phyloP scores from a whole-genome alignment of 1,140 invertebrate species.

The Zaprionus inermis region DNA sequence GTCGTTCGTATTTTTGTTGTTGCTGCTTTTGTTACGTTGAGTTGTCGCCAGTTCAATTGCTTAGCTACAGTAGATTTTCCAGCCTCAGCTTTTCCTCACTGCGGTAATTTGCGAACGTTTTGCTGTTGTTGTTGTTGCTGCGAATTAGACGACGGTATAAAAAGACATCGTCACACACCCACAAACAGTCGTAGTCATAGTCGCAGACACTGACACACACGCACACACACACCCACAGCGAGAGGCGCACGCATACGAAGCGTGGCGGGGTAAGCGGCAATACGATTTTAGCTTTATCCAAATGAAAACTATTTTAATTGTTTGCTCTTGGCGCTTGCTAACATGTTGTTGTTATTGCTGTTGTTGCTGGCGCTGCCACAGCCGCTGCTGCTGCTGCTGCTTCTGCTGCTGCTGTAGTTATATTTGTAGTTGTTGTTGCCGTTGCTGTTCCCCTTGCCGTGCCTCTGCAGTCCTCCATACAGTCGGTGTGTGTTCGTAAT shows the following conservation, averaged over 20 bases:
- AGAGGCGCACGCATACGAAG: constrained; percentile 9
- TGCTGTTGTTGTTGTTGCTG: constrained; percentile 28
- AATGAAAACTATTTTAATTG: constrained; percentile 43
- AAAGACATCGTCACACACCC: constrained; percentile 40
- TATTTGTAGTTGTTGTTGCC: constrained; percentile 6
- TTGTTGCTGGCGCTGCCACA: neutral
- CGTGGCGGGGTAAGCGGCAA: constrained; percentile 8
- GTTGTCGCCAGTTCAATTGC: constrained; percentile 2
- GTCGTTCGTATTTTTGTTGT: neutral
- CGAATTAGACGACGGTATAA: constrained; percentile 52
- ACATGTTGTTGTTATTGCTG: constrained; percentile 26
- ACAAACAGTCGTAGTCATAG: neutral
- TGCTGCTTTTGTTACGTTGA: constrained; percentile 13
- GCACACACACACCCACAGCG: constrained; percentile 19
- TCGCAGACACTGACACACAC: constrained; percentile 9
- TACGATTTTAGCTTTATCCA: constrained; percentile 39
- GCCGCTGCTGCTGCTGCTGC: too few species aligned
- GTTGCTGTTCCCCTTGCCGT: constrained; percentile 10
- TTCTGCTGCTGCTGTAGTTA: neutral
- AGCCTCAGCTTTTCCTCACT: constrained; percentile 28
- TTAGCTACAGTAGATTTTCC: constrained; percentile 33
- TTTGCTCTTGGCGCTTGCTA: constrained; percentile 33
- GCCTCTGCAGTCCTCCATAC: constrained; percentile 20
- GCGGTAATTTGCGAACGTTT: constrained; percentile 20
- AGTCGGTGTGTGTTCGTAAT: constrained; percentile 46